Conservation (phyloP, 2,113 vertebrate genomes). For the Dendropsophus ebraccatus region DNA sequence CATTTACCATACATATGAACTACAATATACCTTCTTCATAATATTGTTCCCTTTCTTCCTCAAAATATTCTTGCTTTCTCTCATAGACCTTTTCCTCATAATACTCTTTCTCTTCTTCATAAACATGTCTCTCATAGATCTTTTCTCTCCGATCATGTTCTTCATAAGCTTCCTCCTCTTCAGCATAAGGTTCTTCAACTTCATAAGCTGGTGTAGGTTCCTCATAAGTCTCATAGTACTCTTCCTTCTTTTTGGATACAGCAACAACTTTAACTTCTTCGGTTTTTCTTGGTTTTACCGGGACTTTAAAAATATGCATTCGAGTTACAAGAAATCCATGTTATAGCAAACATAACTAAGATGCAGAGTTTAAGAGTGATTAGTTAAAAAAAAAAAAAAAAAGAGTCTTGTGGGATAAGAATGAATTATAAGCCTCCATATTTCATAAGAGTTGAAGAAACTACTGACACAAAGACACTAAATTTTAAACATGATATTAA, state of each 20-base stretch:
- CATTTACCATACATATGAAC: neutral
- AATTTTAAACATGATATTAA: neutral
- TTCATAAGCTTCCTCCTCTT: slow-evolving; percentile 67
- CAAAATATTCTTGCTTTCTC: slow-evolving; percentile 69
- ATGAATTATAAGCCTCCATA: neutral
- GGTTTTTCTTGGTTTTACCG: slow-evolving; percentile 67
- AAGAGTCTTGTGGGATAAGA: slow-evolving; percentile 3
- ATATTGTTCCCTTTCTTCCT: slow-evolving; percentile 70
- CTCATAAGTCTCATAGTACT: slow-evolving; percentile 67
- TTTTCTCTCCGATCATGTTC: slow-evolving; percentile 62
- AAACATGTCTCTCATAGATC: slow-evolving; percentile 47
- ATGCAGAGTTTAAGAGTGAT: slow-evolving; percentile 13
- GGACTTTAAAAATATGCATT: slow-evolving; percentile 63
- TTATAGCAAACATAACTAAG: slow-evolving; percentile 1
- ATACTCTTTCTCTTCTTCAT: slow-evolving; percentile 65
- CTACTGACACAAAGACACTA: neutral
- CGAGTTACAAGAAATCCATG: slow-evolving; percentile 45
- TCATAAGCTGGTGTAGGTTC: slow-evolving; percentile 68
- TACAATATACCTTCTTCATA: slow-evolving; percentile 72
- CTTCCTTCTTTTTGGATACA: slow-evolving; percentile 73
- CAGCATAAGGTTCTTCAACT: slow-evolving; percentile 77
- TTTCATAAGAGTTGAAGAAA: slow-evolving; percentile 25
- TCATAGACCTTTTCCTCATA: slow-evolving; percentile 75
- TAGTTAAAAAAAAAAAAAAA: neutral
- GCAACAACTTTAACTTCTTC: slow-evolving; percentile 77